A percentile compares a stretch with the other conserved stretches of the same genome.
phyloP scores from a whole-genome alignment of 2,113 vertebrate genomes.

The Carettochelys insculpta region DNA sequence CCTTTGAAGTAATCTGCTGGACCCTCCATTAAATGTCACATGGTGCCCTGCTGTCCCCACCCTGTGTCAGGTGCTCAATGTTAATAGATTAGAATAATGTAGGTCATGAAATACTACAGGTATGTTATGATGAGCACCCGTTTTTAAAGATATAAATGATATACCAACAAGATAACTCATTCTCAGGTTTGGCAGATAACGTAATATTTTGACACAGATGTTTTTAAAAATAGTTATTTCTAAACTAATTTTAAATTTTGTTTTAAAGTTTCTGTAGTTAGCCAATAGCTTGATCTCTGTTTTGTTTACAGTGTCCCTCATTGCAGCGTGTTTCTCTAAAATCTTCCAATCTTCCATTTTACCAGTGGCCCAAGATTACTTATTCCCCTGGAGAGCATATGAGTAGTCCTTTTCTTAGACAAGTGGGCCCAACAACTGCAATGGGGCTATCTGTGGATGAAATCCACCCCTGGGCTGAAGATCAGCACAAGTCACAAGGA shows the following conservation, averaged over 20 bases:
- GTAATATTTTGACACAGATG: neutral
- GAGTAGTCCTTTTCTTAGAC: neutral
- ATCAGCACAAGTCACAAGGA: rapidly evolving
- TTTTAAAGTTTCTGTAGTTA: neutral
- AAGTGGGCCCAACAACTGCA: neutral
- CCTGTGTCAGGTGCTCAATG: neutral
- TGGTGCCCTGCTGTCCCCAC: neutral
- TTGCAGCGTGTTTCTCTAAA: rapidly evolving
- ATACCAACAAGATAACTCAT: neutral
- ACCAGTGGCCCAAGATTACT: neutral
- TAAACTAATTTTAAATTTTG: rapidly evolving
- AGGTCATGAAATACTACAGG: neutral
- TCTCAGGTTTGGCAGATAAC: neutral
- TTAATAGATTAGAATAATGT: neutral
- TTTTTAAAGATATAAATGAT: neutral
- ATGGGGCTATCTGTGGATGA: rapidly evolving
- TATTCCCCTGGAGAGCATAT: rapidly evolving
- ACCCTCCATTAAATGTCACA: neutral
- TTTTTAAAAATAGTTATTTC: neutral
- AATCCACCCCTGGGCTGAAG: rapidly evolving
- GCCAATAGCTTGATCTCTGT: neutral
- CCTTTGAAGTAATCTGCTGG: neutral
- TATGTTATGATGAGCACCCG: neutral
- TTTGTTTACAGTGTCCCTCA: rapidly evolving
- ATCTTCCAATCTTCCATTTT: rapidly evolving